These are phyloP conservation scores for Hydrophis major DNA, from an alignment of 2,797 vertebrate species.

Conservation along the genomic window DNA sequence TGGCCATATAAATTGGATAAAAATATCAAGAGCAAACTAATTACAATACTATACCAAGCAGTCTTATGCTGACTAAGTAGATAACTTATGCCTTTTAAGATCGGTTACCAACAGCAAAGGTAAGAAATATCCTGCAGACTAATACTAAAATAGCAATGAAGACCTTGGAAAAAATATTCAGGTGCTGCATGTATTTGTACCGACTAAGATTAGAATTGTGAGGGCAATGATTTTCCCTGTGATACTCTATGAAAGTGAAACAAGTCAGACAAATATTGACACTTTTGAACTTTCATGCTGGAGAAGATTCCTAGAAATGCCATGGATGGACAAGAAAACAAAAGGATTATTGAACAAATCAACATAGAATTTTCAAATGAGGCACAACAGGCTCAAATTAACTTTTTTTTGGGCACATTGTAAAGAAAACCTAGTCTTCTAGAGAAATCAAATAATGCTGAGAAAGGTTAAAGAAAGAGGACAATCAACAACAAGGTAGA, in stretches of 20 bases:
- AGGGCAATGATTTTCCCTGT: background rate
- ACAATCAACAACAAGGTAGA: background rate
- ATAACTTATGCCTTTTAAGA: background rate
- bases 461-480: background rate
- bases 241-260: background rate
- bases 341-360: background rate
- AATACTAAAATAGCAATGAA: background rate
- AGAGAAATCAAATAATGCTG: background rate
- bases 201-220: background rate
- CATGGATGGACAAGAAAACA: background rate
- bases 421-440: background rate
- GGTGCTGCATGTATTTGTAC: background rate
- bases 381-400: background rate
- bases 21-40: background rate
- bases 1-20: background rate
- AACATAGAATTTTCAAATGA: background rate
- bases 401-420: background rate
- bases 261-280: background rate
- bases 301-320: background rate
- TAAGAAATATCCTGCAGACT: background rate
- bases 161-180: background rate
- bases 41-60: background rate
- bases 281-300: background rate
- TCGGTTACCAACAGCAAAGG: background rate
- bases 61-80: background rate